Evolutionary conservation across 1,140 invertebrate species (phyloP).

Genomic region (Caenorhabditis inopinata): DNA sequence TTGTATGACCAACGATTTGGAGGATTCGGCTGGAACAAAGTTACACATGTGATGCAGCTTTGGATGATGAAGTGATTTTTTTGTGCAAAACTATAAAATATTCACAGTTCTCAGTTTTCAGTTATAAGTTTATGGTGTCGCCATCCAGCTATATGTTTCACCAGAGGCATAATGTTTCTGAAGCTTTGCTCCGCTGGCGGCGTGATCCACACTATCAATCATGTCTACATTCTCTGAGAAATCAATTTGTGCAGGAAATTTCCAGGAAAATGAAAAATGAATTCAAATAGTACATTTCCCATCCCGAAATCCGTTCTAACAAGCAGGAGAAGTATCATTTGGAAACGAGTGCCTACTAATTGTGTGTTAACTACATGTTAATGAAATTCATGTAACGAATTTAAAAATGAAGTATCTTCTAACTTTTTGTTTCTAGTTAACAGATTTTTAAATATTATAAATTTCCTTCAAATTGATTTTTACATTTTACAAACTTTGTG

Average conservation of each 20-base stretch:
- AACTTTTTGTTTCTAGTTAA: no score
- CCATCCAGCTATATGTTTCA: background rate
- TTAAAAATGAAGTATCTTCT: no score
- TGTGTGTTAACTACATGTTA: slow-evolving; percentile 4
- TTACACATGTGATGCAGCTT: slow-evolving; percentile 80
- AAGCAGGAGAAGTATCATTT: no score
- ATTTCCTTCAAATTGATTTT: no score
- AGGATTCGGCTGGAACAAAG: slow-evolving; percentile 94
- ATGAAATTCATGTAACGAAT: no score
- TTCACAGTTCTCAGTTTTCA: background rate
- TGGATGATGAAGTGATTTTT: slow-evolving; percentile 76
- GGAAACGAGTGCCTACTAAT: background rate
- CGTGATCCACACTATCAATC: background rate
- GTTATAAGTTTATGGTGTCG: background rate
- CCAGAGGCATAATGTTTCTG: background rate
- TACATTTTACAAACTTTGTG: no score
- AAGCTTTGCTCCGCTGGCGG: background rate
- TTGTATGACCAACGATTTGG: slow-evolving; percentile 84
- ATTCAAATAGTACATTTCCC: no score
- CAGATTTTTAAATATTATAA: no score
- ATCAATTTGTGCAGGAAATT: background rate
- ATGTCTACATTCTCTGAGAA: background rate
- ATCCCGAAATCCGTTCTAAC: no score
- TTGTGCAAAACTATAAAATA: background rate
- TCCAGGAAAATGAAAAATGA: background rate